These are phyloP conservation scores for Psix sp. DNA, from an alignment of 1,140 invertebrate species.

Conservation along the genomic window DNA sequence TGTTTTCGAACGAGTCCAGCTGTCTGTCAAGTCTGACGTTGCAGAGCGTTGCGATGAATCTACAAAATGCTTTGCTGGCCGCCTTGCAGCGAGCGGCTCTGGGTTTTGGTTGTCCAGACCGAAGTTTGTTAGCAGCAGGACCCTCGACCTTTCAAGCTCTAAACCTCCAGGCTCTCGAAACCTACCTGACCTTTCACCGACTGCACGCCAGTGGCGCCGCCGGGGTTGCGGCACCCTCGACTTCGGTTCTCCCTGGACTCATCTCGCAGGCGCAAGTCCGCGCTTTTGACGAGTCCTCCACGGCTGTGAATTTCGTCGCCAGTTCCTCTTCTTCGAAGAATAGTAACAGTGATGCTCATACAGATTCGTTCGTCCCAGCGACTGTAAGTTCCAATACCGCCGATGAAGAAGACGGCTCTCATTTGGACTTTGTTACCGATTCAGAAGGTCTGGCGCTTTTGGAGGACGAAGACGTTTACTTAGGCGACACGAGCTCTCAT, in stretches of 20 bases:
- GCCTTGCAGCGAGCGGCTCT: slow-evolving; percentile 79
- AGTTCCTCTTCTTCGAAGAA: slow-evolving; percentile 36
- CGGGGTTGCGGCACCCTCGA: slow-evolving; percentile 64
- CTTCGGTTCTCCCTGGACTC: slow-evolving; percentile 75
- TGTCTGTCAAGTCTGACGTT: slow-evolving; percentile 69
- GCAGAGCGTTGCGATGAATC: slow-evolving; percentile 68
- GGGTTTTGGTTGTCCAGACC: slow-evolving; percentile 83
- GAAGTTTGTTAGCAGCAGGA: slow-evolving; percentile 85
- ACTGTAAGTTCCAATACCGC: no score
- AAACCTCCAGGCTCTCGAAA: slow-evolving; percentile 88
- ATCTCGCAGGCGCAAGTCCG: slow-evolving; percentile 12
- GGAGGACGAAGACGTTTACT: slow-evolving; percentile 69
- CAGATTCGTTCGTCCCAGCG: no score
- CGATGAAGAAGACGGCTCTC: slow-evolving; percentile 67
- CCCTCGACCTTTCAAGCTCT: slow-evolving; percentile 87
- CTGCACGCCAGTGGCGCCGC: slow-evolving; percentile 77
- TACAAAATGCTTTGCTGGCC: slow-evolving; percentile 78
- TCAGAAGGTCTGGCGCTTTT: slow-evolving; percentile 76
- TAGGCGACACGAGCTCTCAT: slow-evolving; percentile 62
- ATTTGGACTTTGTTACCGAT: slow-evolving; percentile 70
- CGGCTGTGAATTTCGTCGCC: slow-evolving; percentile 16
- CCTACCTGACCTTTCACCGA: slow-evolving; percentile 87
- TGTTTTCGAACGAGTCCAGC: slow-evolving; percentile 39
- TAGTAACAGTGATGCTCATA: slow-evolving; percentile 28
- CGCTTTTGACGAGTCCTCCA: slow-evolving; percentile 18